phyloP scores from a whole-genome alignment of 1,140 invertebrate genomes.

The Brachionus koreanus region DNA sequence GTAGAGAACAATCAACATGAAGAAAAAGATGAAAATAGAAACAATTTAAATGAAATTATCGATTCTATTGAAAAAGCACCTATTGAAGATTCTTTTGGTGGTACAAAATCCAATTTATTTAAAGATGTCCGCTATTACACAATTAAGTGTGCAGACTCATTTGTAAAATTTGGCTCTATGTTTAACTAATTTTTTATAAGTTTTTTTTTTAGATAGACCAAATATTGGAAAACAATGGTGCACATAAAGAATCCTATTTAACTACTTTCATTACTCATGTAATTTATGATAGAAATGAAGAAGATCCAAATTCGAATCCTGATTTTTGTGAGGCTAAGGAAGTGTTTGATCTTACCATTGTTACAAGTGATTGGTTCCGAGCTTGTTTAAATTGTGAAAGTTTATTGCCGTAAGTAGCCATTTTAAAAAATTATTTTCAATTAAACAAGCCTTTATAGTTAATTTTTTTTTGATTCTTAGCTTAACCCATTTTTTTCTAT shows the following conservation, averaged over 20 bases:
- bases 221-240: constrained; percentile 21
- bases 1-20: not conserved
- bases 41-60: not conserved
- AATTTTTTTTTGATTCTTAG: not conserved
- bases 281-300: not conserved
- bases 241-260: constrained; percentile 23
- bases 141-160: not conserved
- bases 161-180: not conserved
- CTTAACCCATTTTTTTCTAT: not conserved
- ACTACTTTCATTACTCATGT: constrained; percentile 31
- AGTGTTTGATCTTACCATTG: not conserved
- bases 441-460: not conserved
- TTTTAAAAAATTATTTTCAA: not conserved
- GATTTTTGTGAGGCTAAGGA: constrained; percentile 26
- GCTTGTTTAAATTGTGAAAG: not conserved
- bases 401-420: not conserved
- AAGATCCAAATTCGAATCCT: constrained; percentile 28
- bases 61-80: not conserved
- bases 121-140: not conserved
- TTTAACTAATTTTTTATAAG: not conserved
- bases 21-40: not conserved
- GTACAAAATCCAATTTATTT: not conserved
- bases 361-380: constrained; percentile 19
- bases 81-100: not conserved
- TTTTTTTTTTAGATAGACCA: not conserved